Percentiles rank a stretch among this genome's conserved stretches.
phyloP scores from a whole-genome alignment of 2,888 invertebrate species.

The Melinaea menophilus region DNA sequence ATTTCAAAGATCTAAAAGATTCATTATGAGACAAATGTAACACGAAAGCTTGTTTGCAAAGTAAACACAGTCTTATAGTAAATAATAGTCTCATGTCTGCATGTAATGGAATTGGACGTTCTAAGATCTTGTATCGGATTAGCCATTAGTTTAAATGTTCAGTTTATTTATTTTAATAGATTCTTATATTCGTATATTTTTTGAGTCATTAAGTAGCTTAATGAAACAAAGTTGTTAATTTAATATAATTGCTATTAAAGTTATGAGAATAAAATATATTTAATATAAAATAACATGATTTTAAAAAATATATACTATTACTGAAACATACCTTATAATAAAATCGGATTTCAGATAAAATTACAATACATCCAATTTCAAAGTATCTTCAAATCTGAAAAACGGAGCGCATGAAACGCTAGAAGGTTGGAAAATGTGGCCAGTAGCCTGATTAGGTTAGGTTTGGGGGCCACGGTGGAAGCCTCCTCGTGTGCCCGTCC shows the following conservation, averaged over 20 bases:
- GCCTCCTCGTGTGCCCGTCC: background rate
- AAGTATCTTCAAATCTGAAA: constrained; percentile 11
- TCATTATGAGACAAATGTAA: too few species aligned
- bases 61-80: too few species aligned
- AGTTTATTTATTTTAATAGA: background rate
- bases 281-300: too few species aligned
- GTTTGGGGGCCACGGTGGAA: background rate
- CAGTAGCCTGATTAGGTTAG: constrained; percentile 16
- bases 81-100: too few species aligned
- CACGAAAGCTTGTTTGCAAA: background rate
- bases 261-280: too few species aligned
- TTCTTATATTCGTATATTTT: background rate
- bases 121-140: background rate
- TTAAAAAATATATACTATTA: too few species aligned
- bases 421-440: constrained; percentile 13
- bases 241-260: too few species aligned
- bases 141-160: constrained; percentile 4
- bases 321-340: too few species aligned
- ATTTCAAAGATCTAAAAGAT: too few species aligned
- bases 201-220: background rate
- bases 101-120: background rate
- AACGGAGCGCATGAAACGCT: constrained; percentile 4
- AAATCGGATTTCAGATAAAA: too few species aligned
- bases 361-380: background rate
- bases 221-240: background rate